Evolutionary conservation across 2,113 vertebrate genomes (phyloP).

Genomic region (Seriola quinqueradiata): DNA sequence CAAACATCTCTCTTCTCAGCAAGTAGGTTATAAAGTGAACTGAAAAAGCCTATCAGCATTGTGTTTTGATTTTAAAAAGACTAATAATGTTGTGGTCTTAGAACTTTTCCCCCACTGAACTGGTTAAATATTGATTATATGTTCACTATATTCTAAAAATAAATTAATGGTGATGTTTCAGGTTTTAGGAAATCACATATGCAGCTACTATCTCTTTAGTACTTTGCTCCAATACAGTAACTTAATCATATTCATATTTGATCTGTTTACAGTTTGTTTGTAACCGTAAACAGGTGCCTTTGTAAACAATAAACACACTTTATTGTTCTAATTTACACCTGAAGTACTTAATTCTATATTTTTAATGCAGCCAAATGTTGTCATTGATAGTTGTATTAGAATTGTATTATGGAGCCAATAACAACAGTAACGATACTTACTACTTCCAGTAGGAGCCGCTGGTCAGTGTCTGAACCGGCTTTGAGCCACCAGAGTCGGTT

Average conservation of each 20-base stretch:
- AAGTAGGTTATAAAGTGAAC: not conserved
- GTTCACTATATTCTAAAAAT: too few relatives aligned
- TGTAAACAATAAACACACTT: not conserved
- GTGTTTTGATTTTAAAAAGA: not conserved
- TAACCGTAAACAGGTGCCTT: not conserved
- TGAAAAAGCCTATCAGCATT: not conserved
- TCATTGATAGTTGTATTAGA: not conserved
- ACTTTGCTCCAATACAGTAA: too few relatives aligned
- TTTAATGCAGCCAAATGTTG: not conserved
- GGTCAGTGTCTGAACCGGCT: not conserved
- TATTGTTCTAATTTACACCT: not conserved
- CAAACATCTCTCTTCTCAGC: not conserved
- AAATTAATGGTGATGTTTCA: too few relatives aligned
- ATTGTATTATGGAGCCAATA: not conserved
- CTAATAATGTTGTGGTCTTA: too few relatives aligned
- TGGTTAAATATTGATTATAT: not conserved
- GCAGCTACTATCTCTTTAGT: too few relatives aligned
- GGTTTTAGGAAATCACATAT: too few relatives aligned
- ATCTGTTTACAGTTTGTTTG: not conserved
- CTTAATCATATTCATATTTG: not conserved
- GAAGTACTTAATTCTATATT: not conserved
- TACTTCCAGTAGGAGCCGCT: conserved; percentile 60
- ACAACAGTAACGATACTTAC: not conserved
- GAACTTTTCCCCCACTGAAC: too few relatives aligned
- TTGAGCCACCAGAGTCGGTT: conserved; percentile 19